phyloP scores from a whole-genome alignment of 2,797 vertebrate genomes.

The Erpetoichthys calabaricus region DNA sequence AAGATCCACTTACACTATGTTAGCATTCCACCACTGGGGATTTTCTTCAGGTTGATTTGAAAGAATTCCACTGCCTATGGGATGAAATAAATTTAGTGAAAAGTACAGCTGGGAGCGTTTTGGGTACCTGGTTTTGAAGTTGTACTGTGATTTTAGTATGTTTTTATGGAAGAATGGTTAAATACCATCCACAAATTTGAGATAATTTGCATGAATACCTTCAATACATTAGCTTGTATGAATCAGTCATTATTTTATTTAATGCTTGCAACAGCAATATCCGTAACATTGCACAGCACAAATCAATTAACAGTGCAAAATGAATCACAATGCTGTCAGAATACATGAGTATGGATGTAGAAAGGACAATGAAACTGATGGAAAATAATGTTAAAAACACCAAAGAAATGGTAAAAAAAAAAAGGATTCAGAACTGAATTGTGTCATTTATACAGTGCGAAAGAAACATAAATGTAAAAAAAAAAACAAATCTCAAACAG shows the following conservation, averaged over 20 bases:
- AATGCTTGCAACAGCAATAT: background rate
- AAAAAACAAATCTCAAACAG: no score
- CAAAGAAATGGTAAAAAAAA: no score
- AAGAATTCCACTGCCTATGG: slow-evolving; percentile 60
- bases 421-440: no score
- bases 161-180: background rate
- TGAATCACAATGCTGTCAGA: no score
- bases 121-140: no score
- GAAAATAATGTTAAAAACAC: no score
- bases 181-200: slow-evolving; percentile 9
- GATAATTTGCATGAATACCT: no score
- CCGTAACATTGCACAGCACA: background rate
- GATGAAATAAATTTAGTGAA: slow-evolving; percentile 15
- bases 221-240: no score
- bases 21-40: slow-evolving; percentile 64
- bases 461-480: no score
- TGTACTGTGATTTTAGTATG: background rate
- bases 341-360: background rate
- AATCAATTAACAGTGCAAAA: no score
- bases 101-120: background rate
- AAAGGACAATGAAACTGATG: background rate
- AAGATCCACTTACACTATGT: slow-evolving; percentile 52
- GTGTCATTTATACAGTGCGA: no score
- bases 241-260: background rate
- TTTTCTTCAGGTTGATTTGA: slow-evolving; percentile 58